phyloP scores from a whole-genome alignment of 2,888 invertebrate genomes.

The Magallana nippona region DNA sequence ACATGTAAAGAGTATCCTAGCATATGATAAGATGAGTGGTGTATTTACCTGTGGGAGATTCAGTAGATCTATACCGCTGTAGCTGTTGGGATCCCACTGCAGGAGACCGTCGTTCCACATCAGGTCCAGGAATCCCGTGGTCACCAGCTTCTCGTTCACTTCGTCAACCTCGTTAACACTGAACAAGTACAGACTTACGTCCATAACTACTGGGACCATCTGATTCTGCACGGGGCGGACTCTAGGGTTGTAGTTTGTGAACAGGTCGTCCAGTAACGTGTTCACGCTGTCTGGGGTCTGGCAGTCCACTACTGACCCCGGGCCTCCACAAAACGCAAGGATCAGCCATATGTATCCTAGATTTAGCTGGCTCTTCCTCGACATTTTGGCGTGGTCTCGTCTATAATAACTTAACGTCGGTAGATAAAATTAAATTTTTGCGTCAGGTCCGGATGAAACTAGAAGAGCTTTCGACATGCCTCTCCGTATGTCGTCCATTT shows the following conservation, averaged over 20 bases:
- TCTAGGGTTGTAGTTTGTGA: conserved; percentile 13
- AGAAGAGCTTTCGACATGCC: no score
- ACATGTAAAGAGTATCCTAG: no score
- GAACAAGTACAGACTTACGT: background rate
- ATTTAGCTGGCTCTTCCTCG: no score
- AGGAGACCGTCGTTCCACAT: conserved; percentile 17
- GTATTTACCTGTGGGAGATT: background rate
- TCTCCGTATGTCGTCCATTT: no score
- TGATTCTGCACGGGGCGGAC: conserved; percentile 29
- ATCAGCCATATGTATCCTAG: background rate
- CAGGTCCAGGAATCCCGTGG: conserved; percentile 4
- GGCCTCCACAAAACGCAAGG: background rate
- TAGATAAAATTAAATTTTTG: no score
- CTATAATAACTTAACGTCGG: no score
- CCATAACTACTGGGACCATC: background rate
- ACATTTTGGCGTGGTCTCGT: no score
- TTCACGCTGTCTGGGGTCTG: conserved; percentile 21
- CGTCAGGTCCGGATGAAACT: no score
- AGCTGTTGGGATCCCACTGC: conserved; percentile 13
- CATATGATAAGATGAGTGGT: no score
- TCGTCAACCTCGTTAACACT: conserved; percentile 2
- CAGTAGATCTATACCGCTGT: background rate
- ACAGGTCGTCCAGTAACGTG: background rate
- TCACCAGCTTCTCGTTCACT: conserved; percentile 36
- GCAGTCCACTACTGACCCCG: background rate